Base-by-base conservation (phyloP, 2,888 invertebrate species). In the Corbicula japonica region DNA sequence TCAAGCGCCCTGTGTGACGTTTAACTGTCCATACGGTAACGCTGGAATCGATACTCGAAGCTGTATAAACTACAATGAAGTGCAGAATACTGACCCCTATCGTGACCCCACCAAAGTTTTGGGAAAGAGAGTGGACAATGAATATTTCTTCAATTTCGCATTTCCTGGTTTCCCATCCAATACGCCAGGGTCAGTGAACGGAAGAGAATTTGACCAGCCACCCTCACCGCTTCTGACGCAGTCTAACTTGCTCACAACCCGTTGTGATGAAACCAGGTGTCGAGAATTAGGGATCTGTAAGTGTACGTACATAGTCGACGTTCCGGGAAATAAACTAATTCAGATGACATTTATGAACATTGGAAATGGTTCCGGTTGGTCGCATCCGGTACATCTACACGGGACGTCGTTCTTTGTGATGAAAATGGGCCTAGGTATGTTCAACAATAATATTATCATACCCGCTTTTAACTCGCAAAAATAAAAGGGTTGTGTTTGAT, bases 341-440 rank as follows among this genome's bases (percentile, higher is more conserved):
- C 89, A 89, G 69, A 72, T 89, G 60, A 76, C 86, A 1, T 68
- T 90, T 30, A 58, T 75, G 10, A 86, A 86, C 46, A 63, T 86
- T 15, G 87, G 88, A 1, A 76, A 54, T 1, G 88, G 87, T 8
- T 61, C 69, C 3, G 87, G 86, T 0, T 85, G 78, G 71, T 86
- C 88, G 26, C 90, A 90, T 56, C 87, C 87, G 0, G 66, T 90
- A 26, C 90, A 90, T 70, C 61, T 90, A 34, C 90, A 90, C 54
- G 90, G 90, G 15, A 87, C 89, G 56, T 86, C 83, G 8, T 90
- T 90, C 66, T 88, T 86, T 30, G 88, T 90, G 0, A 48, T 41
- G 72, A 72, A 72, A 44, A 63, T 72, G 63, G 72, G 72, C 10
- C 54, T 63, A 26, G 62, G 75, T 35, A 35, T 26, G 23, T 58